A percentile compares a stretch with the other conserved stretches of the same genome.
These are phyloP conservation scores for Streblospio benedicti DNA, from an alignment of 1,140 invertebrate genomes.

Conservation along the genomic window DNA sequence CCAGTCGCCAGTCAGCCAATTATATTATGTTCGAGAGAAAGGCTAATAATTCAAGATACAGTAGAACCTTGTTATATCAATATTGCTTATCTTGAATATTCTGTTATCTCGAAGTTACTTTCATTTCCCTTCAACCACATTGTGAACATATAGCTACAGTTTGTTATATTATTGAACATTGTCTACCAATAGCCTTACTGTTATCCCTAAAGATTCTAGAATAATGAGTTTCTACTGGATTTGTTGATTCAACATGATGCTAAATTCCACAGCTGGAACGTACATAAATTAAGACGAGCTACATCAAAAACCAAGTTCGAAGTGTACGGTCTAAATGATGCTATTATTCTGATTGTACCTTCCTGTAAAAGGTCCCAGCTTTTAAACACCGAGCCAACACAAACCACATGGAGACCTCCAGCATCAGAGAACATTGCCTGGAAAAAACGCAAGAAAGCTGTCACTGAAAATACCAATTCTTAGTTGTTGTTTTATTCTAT, in stretches of 20 bases:
- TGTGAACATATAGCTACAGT: too few relatives aligned
- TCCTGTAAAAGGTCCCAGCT: conserved; percentile 74
- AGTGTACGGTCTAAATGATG: too few relatives aligned
- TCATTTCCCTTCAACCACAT: too few relatives aligned
- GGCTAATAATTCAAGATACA: too few relatives aligned
- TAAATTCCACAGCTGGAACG: background rate
- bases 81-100: too few relatives aligned
- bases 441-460: conserved; percentile 14
- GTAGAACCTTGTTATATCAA: too few relatives aligned
- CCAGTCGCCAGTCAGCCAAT: too few relatives aligned
- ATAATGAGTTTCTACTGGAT: background rate
- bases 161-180: conserved; percentile 50
- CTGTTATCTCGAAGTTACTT: too few relatives aligned
- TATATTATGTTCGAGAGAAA: too few relatives aligned
- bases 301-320: background rate
- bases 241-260: conserved; percentile 1
- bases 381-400: conserved; percentile 91
- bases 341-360: too few relatives aligned
- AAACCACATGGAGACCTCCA: conserved; percentile 71
- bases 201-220: background rate
- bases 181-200: background rate
- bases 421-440: conserved; percentile 30
- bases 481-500: too few relatives aligned
- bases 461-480: too few relatives aligned
- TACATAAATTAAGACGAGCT: background rate